These are phyloP conservation scores for Martes martes DNA, from an alignment of 2,113 vertebrate genomes.

Conservation along the genomic window DNA sequence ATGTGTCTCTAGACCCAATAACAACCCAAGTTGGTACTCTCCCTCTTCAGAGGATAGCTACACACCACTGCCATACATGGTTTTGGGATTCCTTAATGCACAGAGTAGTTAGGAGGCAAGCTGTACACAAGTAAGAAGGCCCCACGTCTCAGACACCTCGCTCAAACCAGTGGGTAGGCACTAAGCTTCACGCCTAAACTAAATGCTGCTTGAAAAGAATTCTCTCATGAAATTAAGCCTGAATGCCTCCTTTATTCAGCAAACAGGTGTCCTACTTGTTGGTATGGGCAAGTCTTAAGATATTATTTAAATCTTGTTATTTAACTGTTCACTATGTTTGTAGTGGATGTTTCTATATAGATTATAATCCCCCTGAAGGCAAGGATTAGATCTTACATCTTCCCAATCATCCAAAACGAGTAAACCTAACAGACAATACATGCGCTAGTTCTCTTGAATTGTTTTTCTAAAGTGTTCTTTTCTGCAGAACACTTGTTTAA, in stretches of 20 bases:
- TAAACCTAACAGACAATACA: neutral
- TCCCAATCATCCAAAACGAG: neutral
- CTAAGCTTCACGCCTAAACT: neutral
- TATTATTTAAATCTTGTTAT: neutral
- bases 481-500: neutral
- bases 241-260: neutral
- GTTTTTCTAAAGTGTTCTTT: slow-evolving; percentile 9
- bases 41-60: neutral
- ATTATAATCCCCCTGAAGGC: neutral
- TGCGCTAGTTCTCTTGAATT: neutral
- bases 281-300: slow-evolving; percentile 16
- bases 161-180: neutral
- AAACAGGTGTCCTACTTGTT: neutral
- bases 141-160: neutral
- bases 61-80: neutral
- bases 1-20: neutral
- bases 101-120: neutral
- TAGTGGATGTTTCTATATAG: neutral
- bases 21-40: neutral
- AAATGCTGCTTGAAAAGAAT: neutral
- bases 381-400: neutral
- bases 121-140: neutral
- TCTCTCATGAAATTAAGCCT: neutral
- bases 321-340: neutral
- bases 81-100: neutral